Base-by-base conservation (phyloP, 37 sponge, comb jelly and placozoan genomes). In the Hormiphora californensis region DNA sequence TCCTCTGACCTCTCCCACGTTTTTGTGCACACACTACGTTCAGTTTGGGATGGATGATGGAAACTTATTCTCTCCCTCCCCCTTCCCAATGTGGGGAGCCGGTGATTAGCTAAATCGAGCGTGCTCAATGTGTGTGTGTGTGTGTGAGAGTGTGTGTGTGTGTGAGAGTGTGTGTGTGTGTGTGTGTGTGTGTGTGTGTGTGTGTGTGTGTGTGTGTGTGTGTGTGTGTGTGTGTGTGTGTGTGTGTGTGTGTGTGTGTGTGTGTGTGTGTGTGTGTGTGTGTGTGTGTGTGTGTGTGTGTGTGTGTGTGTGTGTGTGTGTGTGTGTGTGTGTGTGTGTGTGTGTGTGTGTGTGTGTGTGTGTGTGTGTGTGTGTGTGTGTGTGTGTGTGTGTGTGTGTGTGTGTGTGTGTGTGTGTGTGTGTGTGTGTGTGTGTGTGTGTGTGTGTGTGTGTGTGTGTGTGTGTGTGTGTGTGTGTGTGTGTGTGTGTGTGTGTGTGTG, bases 221-320 rank as follows among this genome's bases (percentile, higher is more conserved):
- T 86, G 86, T 86, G 59, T 86, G 86, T 86, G 86, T 86, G 37
- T 55, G 59, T 86, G 86, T 86, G 86, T 54, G 86, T 86, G 86
- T 86, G 86, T 86, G 86, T 86, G 86, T 86, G 86, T 86, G 86
- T 86, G 86, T 86, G 86, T 86, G 86, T 86, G 86, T 86, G 86
- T 86, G 86, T 86, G 86, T 86, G 86, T 86, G 86, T 86, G 86
- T 86, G 86, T 54, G 59, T 86, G 86, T 54, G 59, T 86, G 59
- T 54, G 59, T 54, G 37, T 86, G 86, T 54, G 86, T 86, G 59
- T 55, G 59, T 86, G 86, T 86, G 86, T 86, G 59, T 86, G 86
- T 86, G 86, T 86, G 86, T 86, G 86, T 54, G 86, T 86, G 86
- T 86, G 86, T 86, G 59, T 86, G 86, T 54, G 59, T 86, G 59